phyloP scores from a whole-genome alignment of 2,797 vertebrate species.

The Fistularia tabacaria region DNA sequence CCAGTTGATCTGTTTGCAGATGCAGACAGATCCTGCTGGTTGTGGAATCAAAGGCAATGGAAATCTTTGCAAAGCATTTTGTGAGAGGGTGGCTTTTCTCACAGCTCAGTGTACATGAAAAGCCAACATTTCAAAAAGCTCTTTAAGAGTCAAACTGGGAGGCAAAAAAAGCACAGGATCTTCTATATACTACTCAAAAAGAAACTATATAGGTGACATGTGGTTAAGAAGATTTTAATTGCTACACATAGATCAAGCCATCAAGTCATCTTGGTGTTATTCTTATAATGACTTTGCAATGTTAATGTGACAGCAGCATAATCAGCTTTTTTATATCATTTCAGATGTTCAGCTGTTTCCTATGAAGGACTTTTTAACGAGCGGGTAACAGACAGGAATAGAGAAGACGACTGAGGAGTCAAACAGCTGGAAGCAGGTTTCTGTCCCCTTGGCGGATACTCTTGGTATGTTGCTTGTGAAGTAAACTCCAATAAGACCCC shows the following conservation, averaged over 20 bases:
- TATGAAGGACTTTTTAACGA: slow-evolving; percentile 1
- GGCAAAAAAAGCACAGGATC: slow-evolving; percentile 3
- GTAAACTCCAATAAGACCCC: slow-evolving; percentile 62
- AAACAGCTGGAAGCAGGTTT: slow-evolving; percentile 23
- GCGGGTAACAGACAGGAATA: slow-evolving; percentile 37
- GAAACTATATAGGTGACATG: slow-evolving; percentile 18
- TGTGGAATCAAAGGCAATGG: slow-evolving; percentile 25
- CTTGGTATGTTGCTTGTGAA: slow-evolving; percentile 59
- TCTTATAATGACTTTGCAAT: slow-evolving; percentile 35
- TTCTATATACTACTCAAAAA: slow-evolving; percentile 19
- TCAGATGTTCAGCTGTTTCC: slow-evolving; percentile 38
- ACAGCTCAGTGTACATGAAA: slow-evolving; percentile 14
- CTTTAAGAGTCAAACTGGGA: slow-evolving; percentile 8
- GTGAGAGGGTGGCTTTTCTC: slow-evolving; percentile 16
- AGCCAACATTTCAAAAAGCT: slow-evolving; percentile 19
- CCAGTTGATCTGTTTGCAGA: too few relatives aligned
- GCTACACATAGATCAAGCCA: slow-evolving; percentile 25
- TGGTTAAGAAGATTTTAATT: slow-evolving; percentile 30
- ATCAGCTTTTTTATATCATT: slow-evolving; percentile 39
- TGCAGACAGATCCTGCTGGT: slow-evolving; percentile 14
- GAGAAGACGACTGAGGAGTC: slow-evolving; percentile 24
- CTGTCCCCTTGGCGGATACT: slow-evolving; percentile 60
- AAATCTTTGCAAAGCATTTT: slow-evolving; percentile 21
- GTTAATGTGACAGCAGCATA: slow-evolving; percentile 42
- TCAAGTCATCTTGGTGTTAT: slow-evolving; percentile 49